Evolutionary conservation across 2,888 invertebrate genomes (phyloP).

Genomic region (Ariolimax columbianus): DNA sequence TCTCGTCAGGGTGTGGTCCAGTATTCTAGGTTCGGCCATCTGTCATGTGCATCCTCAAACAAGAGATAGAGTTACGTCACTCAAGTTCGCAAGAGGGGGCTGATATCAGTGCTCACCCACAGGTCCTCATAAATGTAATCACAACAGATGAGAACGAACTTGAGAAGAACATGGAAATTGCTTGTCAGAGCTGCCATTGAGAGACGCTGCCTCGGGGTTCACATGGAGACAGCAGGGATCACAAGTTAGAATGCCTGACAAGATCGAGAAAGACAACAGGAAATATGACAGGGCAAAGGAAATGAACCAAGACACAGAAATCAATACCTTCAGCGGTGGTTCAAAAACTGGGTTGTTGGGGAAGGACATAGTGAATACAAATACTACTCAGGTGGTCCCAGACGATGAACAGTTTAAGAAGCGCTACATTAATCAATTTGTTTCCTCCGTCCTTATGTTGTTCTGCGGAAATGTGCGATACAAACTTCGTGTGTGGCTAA

Average conservation of each 20-base stretch:
- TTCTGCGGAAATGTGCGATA: too few relatives aligned
- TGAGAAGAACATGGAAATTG: slow-evolving; percentile 16
- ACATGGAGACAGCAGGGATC: background rate
- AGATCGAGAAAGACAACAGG: background rate
- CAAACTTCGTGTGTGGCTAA: too few relatives aligned
- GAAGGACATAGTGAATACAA: too few relatives aligned
- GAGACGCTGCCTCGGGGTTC: background rate
- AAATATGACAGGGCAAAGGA: background rate
- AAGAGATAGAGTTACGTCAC: slow-evolving; percentile 8
- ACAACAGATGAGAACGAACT: slow-evolving; percentile 14
- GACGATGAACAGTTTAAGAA: too few relatives aligned
- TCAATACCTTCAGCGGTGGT: background rate
- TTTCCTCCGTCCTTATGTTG: too few relatives aligned
- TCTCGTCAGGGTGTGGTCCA: background rate
- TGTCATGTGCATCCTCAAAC: background rate
- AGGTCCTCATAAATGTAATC: slow-evolving; percentile 21
- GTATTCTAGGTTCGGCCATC: background rate
- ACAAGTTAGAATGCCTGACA: background rate
- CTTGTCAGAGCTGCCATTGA: slow-evolving; percentile 13
- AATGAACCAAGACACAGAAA: background rate
- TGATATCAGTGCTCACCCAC: slow-evolving; percentile 14
- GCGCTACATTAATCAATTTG: too few relatives aligned
- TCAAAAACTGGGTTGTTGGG: too few relatives aligned
- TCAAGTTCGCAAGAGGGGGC: background rate
- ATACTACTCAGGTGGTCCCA: too few relatives aligned